Conservation (phyloP, 1,140 invertebrate species). For the Psilanteris sp. region DNA sequence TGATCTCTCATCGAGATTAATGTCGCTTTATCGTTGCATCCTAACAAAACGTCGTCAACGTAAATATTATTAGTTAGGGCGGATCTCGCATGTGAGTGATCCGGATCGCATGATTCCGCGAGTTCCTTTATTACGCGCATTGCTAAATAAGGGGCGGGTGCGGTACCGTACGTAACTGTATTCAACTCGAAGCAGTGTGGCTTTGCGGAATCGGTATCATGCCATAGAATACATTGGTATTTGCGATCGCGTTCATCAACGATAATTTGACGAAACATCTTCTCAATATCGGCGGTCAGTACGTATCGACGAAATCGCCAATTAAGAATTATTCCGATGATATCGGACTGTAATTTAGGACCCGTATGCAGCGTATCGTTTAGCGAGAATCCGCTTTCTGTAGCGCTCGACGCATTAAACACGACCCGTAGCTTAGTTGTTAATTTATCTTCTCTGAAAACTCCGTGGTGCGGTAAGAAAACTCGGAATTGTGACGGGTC, state of each 20-base stretch:
- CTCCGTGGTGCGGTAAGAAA: background rate
- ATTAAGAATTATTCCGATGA: background rate
- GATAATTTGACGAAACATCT: background rate
- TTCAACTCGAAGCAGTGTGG: background rate
- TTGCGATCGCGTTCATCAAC: background rate
- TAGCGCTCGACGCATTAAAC: background rate
- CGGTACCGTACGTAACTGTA: slow-evolving; percentile 1
- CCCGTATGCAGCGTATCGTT: background rate
- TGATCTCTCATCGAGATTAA: no score
- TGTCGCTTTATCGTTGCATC: background rate
- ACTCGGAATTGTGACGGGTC: background rate
- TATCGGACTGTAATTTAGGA: background rate
- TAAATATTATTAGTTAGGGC: background rate
- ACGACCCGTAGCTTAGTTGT: background rate
- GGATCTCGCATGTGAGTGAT: background rate
- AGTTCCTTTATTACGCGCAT: background rate
- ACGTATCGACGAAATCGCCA: background rate
- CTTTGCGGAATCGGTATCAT: background rate
- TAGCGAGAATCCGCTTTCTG: background rate
- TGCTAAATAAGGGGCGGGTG: background rate
- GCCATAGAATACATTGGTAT: background rate
- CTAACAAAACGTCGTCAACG: background rate
- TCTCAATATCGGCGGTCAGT: background rate
- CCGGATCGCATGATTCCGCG: background rate
- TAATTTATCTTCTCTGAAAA: background rate